Evolutionary conservation across 1,140 invertebrate genomes (phyloP).

Genomic region (Lethrus apterus): DNA sequence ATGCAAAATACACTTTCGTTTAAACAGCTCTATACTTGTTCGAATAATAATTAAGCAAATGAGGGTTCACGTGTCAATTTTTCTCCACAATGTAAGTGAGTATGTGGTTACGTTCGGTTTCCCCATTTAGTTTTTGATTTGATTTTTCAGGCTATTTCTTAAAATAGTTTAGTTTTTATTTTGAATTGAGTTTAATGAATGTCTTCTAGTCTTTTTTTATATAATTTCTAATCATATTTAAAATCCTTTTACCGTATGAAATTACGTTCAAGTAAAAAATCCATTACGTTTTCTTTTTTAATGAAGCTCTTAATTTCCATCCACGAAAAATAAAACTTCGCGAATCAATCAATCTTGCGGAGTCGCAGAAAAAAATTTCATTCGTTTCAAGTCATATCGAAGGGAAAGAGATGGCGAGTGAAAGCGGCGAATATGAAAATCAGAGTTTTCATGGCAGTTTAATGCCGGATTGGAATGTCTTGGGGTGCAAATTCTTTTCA

Average conservation of each 20-base stretch:
- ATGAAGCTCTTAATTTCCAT: conserved; percentile 22
- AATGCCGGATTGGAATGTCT: conserved; percentile 36
- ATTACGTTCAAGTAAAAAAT: too few relatives aligned
- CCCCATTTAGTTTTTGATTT: too few relatives aligned
- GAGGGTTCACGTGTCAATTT: too few relatives aligned
- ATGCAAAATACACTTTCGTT: conserved; percentile 2
- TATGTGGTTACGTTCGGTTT: too few relatives aligned
- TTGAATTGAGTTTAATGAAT: too few relatives aligned
- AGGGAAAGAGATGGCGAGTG: background rate
- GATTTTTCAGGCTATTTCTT: too few relatives aligned
- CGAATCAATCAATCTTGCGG: conserved; percentile 27
- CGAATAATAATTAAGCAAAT: conserved; percentile 3
- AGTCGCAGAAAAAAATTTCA: conserved; percentile 11
- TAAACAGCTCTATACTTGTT: background rate
- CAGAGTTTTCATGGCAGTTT: conserved; percentile 28
- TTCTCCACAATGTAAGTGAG: too few relatives aligned
- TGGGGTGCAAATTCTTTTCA: conserved; percentile 38
- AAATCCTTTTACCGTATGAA: too few relatives aligned
- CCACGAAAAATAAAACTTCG: too few relatives aligned
- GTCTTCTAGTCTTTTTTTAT: too few relatives aligned
- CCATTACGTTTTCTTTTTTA: conserved; percentile 29
- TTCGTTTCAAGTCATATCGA: conserved; percentile 18
- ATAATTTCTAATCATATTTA: too few relatives aligned
- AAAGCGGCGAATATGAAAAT: conserved; percentile 20
- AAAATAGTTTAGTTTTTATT: too few relatives aligned